A percentile compares a stretch with the other conserved stretches of the same genome.
phyloP scores from a whole-genome alignment of 2,797 vertebrate species.

The Scarus forsteni region DNA sequence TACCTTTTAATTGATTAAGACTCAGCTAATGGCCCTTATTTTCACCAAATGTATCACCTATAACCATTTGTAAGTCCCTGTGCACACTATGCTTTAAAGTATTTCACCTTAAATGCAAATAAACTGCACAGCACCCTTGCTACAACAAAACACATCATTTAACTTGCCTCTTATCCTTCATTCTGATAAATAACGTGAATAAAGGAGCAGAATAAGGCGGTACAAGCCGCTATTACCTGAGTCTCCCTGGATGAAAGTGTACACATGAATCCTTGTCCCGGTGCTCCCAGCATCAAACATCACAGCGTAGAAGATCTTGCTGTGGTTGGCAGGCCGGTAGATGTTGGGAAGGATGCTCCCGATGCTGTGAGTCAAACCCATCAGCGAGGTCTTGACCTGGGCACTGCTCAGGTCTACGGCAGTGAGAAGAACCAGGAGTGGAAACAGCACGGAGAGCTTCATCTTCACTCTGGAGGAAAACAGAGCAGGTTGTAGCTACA shows the following conservation, averaged over 20 bases:
- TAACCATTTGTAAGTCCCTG: slow-evolving; percentile 1
- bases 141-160: slow-evolving; percentile 4
- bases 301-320: slow-evolving; percentile 90
- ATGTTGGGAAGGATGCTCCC: slow-evolving; percentile 75
- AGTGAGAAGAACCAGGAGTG: slow-evolving; percentile 64
- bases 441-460: slow-evolving; percentile 30
- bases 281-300: slow-evolving; percentile 99
- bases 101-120: not conserved
- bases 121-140: not conserved
- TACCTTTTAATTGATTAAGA: too few species aligned
- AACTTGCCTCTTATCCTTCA: not conserved
- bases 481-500: slow-evolving; percentile 1
- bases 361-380: slow-evolving; percentile 58
- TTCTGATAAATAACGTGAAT: not conserved
- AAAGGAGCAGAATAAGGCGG: not conserved
- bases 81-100: too few species aligned
- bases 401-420: slow-evolving; percentile 57
- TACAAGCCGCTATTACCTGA: slow-evolving; percentile 78
- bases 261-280: slow-evolving; percentile 96
- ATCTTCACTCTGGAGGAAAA: slow-evolving; percentile 73
- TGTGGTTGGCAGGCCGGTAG: slow-evolving; percentile 86
- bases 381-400: slow-evolving; percentile 52
- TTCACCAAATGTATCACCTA: not conserved
- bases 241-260: slow-evolving; percentile 90
- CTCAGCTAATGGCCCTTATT: too few species aligned